Evolutionary conservation across 2,888 invertebrate genomes (phyloP), one percentile per base, ranked within the genome.

Genomic region (Emmelina monodactyla): DNA sequence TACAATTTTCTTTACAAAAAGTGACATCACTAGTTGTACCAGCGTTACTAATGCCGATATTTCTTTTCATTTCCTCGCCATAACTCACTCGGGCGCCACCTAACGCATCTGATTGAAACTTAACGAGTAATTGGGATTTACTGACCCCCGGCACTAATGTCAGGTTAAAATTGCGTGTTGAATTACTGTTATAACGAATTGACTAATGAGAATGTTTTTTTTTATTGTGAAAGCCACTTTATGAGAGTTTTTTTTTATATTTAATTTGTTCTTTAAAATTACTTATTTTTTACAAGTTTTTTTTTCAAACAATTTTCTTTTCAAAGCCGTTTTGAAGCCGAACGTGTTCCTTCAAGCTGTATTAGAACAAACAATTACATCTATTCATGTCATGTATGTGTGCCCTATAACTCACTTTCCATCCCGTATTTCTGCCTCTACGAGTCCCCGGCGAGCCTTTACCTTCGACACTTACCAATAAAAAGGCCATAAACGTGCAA

Each of bases 51-150:
- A 62, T 50, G 55, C 69, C 60, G 48, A 73, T 78, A 75, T 72
- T 75, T 78, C 72, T 76, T 72, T 71, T 52, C 50, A 41, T 44
- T 47, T 55, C 58, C 13, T 13, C n/a, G n/a, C 29, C 13, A 25
- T 25, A 25, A 25, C 25, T 25, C n/a, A 25, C 19, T 5, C 9
- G 19, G 25, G 6, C 25, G 25, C 62, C n/a, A 55, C 55, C 53
- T 58, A 53, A n/a, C n/a, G 50, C 47, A 49, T 55, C 53, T 55
- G 62, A 67, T 71, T 70, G 67, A 67, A 70, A 69, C 53, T 51
- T 63, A 54, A 51, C 50, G 53, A 55, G 55, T 68, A 62, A 72
- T 69, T 65, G 60, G 62, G 58, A 65, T 71, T 69, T 72, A 69
- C 63, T 45, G 43, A 38, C 36, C 35, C 35, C 44, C 42, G 41